phyloP scores from a whole-genome alignment of 1,140 invertebrate genomes.

The Planococcus citri region DNA sequence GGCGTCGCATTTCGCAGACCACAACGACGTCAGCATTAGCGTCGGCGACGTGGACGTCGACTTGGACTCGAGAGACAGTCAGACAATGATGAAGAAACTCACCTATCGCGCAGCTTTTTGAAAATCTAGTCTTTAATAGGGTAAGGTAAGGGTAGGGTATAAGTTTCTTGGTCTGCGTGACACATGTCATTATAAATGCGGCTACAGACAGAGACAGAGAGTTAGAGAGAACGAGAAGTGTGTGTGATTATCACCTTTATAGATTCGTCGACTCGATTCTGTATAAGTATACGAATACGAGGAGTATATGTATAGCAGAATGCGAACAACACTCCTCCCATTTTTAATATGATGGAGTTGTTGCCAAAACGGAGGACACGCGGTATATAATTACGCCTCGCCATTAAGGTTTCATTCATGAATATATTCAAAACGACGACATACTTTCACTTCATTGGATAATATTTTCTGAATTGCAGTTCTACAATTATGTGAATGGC shows the following conservation, averaged over 20 bases:
- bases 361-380: conserved; percentile 5
- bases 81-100: too few relatives aligned
- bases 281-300: too few relatives aligned
- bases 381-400: conserved; percentile 6
- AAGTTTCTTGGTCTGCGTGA: not conserved
- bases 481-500: not conserved
- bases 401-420: not conserved
- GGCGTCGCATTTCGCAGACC: too few relatives aligned
- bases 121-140: not conserved
- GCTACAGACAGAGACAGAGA: not conserved
- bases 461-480: conserved; percentile 3
- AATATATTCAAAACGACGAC: not conserved
- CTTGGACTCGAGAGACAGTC: too few relatives aligned
- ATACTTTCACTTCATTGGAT: conserved; percentile 7
- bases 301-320: too few relatives aligned
- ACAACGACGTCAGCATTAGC: too few relatives aligned
- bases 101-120: not conserved
- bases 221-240: too few relatives aligned
- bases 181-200: not conserved
- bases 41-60: too few relatives aligned
- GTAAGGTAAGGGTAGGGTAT: too few relatives aligned
- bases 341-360: not conserved
- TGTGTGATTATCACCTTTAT: not conserved
- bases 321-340: conserved; percentile 5
- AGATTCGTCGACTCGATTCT: not conserved